Evolutionary conservation across 2,113 vertebrate species (phyloP), one percentile per base, ranked within the genome.

Genomic region (Pleuronectes platessa): DNA sequence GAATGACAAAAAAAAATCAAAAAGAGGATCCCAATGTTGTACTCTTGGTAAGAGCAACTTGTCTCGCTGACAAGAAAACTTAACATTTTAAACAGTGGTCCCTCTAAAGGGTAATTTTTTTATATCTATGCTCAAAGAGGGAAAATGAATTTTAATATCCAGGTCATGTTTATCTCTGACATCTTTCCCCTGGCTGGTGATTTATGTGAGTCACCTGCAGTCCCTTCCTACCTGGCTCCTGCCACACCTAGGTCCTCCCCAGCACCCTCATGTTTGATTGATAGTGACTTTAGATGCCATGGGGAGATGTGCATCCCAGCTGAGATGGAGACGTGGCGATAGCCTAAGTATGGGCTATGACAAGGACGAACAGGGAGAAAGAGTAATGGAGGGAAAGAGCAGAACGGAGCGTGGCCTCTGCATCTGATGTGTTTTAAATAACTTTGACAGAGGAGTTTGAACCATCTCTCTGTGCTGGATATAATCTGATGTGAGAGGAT

Each of bases 401-500:
- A 55, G 74, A 76, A 47, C 2, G 40, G 68, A 79, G 70, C 70
- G 37, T 63, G 85, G 87, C 90, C 86, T 85, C 75, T 4, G 84
- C 64, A 15, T 90, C 79, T 61, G 73, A 91, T 91, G 81, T 80
- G 89, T 93, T 92, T 92, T 95, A 93, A 95, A 93, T 94, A 94
- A 95, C 92, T 92, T 93, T 94, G 94, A 93, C 92, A 91, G 92
- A 91, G 89, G 88, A 90, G 91, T 90, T 93, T 92, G 90, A 92
- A 85, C 82, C 74, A 79, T 93, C 91, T 91, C 92, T 84, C 80
- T 81, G 83, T 92, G 91, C 89, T 85, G 85, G 82, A 92, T 91
- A 90, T 93, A 93, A 93, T 94, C 92, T 93, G 92, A 92, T 93
- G 91, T 93, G 94, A 94, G 93, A 90, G 92, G 90, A 92, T 89